These are phyloP conservation scores for Prionailurus bengalensis DNA, from an alignment of 2,113 vertebrate species.

Conservation along the genomic window DNA sequence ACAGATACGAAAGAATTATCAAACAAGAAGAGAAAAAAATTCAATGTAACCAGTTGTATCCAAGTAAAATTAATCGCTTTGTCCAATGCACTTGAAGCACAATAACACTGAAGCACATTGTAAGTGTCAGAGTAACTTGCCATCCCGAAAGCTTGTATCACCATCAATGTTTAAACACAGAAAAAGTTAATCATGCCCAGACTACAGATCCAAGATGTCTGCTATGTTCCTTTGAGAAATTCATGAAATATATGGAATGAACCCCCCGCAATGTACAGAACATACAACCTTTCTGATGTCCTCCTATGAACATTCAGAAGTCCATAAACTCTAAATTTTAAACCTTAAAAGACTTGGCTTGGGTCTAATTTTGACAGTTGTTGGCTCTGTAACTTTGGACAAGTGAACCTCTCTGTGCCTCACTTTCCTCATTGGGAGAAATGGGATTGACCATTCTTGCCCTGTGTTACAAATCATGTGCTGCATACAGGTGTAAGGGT, in stretches of 20 bases:
- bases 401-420: not conserved
- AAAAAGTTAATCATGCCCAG: not conserved
- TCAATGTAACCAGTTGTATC: not conserved
- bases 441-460: not conserved
- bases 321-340: not conserved
- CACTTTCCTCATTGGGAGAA: not conserved
- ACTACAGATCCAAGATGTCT: not conserved
- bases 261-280: not conserved
- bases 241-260: not conserved
- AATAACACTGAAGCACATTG: not conserved
- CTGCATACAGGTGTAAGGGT: not conserved
- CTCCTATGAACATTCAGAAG: not conserved
- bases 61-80: not conserved
- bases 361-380: not conserved
- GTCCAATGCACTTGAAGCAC: not conserved
- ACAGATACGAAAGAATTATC: not conserved
- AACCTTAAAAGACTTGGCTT: not conserved
- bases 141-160: not conserved
- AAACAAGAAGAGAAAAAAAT: not conserved
- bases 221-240: constrained; percentile 27
- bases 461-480: not conserved
- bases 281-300: not conserved
- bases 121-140: not conserved
- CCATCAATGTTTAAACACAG: not conserved
- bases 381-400: not conserved